Conservation (phyloP, 2,888 invertebrate genomes). For the Adineta ricciae region DNA sequence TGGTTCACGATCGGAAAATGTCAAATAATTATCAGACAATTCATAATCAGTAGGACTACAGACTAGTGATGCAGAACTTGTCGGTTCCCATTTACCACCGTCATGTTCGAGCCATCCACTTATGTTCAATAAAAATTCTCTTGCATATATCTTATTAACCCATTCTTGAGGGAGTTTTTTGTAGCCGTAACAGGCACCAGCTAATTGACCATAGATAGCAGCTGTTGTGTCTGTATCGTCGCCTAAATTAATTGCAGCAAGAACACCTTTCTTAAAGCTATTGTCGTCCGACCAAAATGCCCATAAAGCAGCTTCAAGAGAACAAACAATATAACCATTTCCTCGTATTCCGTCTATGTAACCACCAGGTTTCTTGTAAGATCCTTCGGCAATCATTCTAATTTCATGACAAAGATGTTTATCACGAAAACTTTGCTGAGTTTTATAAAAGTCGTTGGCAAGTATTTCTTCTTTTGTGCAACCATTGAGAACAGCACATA, state of each 20-base stretch:
- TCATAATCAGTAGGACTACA: too few species aligned
- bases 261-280: not conserved
- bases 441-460: not conserved
- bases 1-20: too few species aligned
- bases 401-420: not conserved
- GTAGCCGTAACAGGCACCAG: not conserved
- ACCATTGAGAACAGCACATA: not conserved
- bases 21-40: too few species aligned
- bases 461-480: not conserved
- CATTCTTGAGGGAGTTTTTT: not conserved
- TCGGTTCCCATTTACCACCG: not conserved
- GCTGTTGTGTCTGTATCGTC: not conserved
- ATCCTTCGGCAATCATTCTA: not conserved
- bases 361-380: not conserved
- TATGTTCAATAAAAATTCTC: not conserved
- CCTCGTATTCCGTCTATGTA: not conserved
- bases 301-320: not conserved
- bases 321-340: not conserved
- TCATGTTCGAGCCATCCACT: not conserved
- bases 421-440: not conserved
- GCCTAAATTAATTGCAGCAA: not conserved
- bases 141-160: not conserved
- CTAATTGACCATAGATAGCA: not conserved
- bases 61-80: not conserved
- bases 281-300: not conserved